Evolutionary conservation across 2,888 invertebrate genomes (phyloP).

Genomic region (Drosophila austrosaltans): DNA sequence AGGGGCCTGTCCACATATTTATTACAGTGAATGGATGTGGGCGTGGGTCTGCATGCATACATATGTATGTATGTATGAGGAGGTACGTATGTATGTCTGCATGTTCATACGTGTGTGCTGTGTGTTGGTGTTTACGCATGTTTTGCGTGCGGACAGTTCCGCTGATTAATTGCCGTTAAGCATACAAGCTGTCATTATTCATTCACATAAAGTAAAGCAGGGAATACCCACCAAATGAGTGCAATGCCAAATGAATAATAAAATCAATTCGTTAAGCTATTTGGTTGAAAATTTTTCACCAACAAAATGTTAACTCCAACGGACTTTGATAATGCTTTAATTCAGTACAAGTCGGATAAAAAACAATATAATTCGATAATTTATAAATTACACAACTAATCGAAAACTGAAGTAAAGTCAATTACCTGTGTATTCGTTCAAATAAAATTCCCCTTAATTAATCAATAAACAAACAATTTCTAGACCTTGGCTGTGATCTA

Average conservation of each 20-base stretch:
- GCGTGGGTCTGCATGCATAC: not conserved
- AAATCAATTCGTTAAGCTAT: not conserved
- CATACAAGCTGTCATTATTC: slow-evolving; percentile 70
- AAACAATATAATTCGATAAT: too few species aligned
- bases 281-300: not conserved
- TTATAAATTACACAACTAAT: not conserved
- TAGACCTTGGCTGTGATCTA: not conserved
- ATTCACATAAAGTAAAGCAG: slow-evolving; percentile 33
- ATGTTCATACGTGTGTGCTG: not conserved
- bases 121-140: slow-evolving; percentile 68
- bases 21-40: slow-evolving; percentile 11
- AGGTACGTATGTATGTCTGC: too few species aligned
- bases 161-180: slow-evolving; percentile 76
- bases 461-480: not conserved
- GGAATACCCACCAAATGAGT: slow-evolving; percentile 30
- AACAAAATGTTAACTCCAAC: not conserved
- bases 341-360: too few species aligned
- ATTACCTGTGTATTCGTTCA: not conserved
- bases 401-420: not conserved
- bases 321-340: not conserved
- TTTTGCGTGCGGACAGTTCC: slow-evolving; percentile 77
- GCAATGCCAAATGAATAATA: not conserved
- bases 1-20: slow-evolving; percentile 16
- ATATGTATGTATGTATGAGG: too few species aligned
- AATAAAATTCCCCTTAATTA: not conserved